Evolutionary conservation across 2,888 invertebrate species (phyloP).

Genomic region (Idaea biselata): DNA sequence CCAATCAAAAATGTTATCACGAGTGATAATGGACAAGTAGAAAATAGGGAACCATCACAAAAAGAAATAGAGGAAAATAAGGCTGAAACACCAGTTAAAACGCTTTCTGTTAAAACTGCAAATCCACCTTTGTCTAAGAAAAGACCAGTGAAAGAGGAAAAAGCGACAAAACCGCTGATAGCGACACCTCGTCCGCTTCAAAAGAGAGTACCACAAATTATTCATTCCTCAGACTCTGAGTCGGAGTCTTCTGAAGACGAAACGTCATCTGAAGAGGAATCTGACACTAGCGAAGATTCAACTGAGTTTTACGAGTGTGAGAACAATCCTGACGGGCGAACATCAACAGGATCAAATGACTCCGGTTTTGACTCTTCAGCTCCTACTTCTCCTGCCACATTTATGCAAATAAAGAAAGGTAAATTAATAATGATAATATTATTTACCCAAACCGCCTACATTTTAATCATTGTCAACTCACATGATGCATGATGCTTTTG

Average conservation of each 20-base stretch:
- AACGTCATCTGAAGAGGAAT: constrained; percentile 69
- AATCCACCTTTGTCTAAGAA: constrained; percentile 40
- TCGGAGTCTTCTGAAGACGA: constrained; percentile 72
- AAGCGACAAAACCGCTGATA: constrained; percentile 77
- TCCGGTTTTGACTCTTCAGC: constrained; percentile 90
- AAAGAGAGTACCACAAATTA: constrained; percentile 70
- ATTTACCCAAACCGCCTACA: constrained; percentile 11
- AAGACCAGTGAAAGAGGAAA: constrained; percentile 74
- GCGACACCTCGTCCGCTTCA: constrained; percentile 83
- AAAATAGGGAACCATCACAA: constrained; percentile 28
- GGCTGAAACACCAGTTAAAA: constrained; percentile 44
- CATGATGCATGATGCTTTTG: constrained; percentile 57
- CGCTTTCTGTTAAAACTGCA: constrained; percentile 24
- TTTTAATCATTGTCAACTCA: constrained; percentile 10
- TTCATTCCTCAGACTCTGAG: constrained; percentile 66
- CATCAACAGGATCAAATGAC: constrained; percentile 90
- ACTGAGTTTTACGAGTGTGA: constrained; percentile 72
- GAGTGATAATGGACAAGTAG: constrained; percentile 21
- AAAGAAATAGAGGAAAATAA: constrained; percentile 46
- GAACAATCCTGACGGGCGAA: constrained; percentile 78
- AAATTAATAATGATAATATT: constrained; percentile 30
- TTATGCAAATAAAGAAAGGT: constrained; percentile 82
- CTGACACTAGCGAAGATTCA: constrained; percentile 66
- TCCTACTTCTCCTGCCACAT: constrained; percentile 83
- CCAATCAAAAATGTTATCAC: constrained; percentile 42